phyloP scores from a whole-genome alignment of 2,888 invertebrate genomes.

The Acrocera orbiculus region DNA sequence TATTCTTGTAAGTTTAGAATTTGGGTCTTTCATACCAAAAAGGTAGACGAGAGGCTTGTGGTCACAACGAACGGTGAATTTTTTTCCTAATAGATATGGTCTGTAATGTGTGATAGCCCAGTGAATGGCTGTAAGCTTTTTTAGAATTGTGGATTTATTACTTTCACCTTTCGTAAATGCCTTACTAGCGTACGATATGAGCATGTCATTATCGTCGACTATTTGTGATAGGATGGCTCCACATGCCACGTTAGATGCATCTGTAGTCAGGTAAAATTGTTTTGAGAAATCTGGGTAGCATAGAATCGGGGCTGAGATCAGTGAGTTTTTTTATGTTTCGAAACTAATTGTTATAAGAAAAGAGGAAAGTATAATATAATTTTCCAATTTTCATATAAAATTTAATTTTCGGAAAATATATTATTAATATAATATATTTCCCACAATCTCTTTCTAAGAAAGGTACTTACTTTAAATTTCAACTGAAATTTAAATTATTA shows the following conservation, averaged over 20 bases:
- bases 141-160: constrained; percentile 18
- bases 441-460: too few relatives aligned
- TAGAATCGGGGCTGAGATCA: background rate
- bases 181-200: constrained; percentile 17
- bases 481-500: too few relatives aligned
- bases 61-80: background rate
- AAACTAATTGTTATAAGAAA: too few relatives aligned
- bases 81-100: constrained; percentile 5
- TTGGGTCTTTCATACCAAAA: background rate
- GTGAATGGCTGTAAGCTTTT: constrained; percentile 19
- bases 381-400: too few relatives aligned
- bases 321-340: background rate
- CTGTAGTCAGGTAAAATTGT: constrained; percentile 16
- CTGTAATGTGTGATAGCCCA: constrained; percentile 20
- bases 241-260: constrained; percentile 16
- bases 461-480: too few relatives aligned
- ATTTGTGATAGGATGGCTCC: constrained; percentile 16
- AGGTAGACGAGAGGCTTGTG: background rate
- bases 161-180: constrained; percentile 14
- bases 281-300: background rate
- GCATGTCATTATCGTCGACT: constrained; percentile 9
- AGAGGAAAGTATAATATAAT: too few relatives aligned
- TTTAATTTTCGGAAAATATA: too few relatives aligned
- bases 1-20: background rate
- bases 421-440: too few relatives aligned